Percentiles rank a stretch among this genome's conserved stretches.
These are phyloP conservation scores for Paramacrobiotus metropolitanus DNA, from an alignment of 1,140 invertebrate genomes.

Conservation along the genomic window DNA sequence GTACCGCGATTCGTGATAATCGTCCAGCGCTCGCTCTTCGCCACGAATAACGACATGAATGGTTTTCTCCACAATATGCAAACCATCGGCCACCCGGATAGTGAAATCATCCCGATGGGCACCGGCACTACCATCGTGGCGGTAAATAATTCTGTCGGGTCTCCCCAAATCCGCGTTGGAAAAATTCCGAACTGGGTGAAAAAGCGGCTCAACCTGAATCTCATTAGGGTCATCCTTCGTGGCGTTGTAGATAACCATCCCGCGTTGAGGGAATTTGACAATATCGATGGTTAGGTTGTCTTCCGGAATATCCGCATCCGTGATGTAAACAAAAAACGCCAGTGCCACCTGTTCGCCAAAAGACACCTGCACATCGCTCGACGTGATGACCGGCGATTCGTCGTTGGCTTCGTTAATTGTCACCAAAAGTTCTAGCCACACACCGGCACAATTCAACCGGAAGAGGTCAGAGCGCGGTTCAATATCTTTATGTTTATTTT, in stretches of 20 bases:
- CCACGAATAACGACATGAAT: background rate
- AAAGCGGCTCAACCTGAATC: background rate
- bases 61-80: constrained; percentile 18
- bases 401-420: constrained; percentile 23
- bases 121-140: constrained; percentile 24
- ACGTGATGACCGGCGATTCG: constrained; percentile 18
- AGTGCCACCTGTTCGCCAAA: background rate
- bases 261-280: background rate
- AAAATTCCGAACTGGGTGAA: constrained; percentile 18
- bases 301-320: background rate
- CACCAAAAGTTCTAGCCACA: constrained; percentile 16
- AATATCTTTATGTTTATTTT: constrained; percentile 21
- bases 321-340: background rate
- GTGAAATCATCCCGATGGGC: constrained; percentile 26
- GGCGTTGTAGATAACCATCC: background rate
- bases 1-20: background rate
- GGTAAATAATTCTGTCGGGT: constrained; percentile 20
- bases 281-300: background rate
- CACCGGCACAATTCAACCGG: constrained; percentile 22
- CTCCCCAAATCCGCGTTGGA: constrained; percentile 20
- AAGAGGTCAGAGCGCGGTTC: constrained; percentile 22
- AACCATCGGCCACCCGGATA: constrained; percentile 22
- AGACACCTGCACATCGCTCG: background rate
- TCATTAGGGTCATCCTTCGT: background rate
- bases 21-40: background rate